Percentiles rank a stretch among this genome's conserved stretches.
phyloP scores from a whole-genome alignment of 2,888 invertebrate genomes.

The Callimorpha dominula region DNA sequence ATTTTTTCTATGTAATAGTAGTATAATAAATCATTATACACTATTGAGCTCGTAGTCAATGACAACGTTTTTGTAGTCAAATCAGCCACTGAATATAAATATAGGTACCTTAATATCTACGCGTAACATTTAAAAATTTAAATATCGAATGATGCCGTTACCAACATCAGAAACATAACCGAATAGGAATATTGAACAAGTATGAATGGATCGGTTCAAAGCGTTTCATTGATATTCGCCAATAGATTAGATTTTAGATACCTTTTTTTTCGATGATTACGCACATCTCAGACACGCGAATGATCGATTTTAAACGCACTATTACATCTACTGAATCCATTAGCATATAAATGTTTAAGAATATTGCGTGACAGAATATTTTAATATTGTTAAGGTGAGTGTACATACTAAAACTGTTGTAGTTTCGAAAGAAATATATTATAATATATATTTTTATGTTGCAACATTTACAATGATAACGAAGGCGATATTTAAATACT shows the following conservation, averaged over 20 bases:
- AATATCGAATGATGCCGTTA: slow-evolving; percentile 11
- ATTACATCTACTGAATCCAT: slow-evolving; percentile 52
- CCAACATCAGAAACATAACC: slow-evolving; percentile 23
- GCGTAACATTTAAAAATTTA: not conserved
- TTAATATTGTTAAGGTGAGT: slow-evolving; percentile 29
- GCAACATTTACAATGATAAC: too few relatives aligned
- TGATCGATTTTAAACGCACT: slow-evolving; percentile 54
- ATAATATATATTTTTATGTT: too few relatives aligned
- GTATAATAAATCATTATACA: not conserved
- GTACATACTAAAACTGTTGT: slow-evolving; percentile 16
- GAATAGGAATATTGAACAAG: slow-evolving; percentile 29
- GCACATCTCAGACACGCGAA: slow-evolving; percentile 58
- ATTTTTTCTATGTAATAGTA: not conserved
- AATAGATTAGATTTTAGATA: slow-evolving; percentile 23
- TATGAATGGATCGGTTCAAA: slow-evolving; percentile 46
- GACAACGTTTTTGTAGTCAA: not conserved
- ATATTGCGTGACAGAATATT: slow-evolving; percentile 51
- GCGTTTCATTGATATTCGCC: slow-evolving; percentile 29
- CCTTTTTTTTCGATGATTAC: slow-evolving; percentile 47
- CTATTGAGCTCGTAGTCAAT: not conserved
- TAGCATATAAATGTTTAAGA: slow-evolving; percentile 41
- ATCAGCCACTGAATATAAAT: not conserved
- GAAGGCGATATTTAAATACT: too few relatives aligned
- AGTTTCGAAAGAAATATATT: too few relatives aligned
- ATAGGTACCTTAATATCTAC: not conserved